Evolutionary conservation across 2,888 invertebrate species (phyloP).

Genomic region (Panopea generosa): DNA sequence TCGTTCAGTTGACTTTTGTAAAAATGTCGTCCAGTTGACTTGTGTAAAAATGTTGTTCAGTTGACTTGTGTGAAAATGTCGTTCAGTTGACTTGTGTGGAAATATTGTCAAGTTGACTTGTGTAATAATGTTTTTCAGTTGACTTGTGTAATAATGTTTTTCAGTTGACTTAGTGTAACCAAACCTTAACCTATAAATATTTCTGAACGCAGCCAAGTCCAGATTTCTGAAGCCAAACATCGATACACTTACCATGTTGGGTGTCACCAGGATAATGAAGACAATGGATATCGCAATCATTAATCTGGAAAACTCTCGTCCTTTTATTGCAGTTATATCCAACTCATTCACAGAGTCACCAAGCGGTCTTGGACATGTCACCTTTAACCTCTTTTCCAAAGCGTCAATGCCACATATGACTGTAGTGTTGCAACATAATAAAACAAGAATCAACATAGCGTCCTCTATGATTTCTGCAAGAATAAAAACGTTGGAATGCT

Average conservation of each 20-base stretch:
- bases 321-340: slow-evolving; percentile 42
- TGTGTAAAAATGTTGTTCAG: no score
- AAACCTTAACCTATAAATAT: no score
- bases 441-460: slow-evolving; percentile 33
- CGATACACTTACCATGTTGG: slow-evolving; percentile 53
- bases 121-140: no score
- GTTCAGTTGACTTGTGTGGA: no score
- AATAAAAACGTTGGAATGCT: slow-evolving; percentile 7
- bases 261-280: slow-evolving; percentile 46
- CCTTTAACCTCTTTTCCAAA: slow-evolving; percentile 53
- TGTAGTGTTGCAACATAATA: slow-evolving; percentile 53
- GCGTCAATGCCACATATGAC: slow-evolving; percentile 50
- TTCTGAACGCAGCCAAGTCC: no score
- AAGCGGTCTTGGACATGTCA: slow-evolving; percentile 37
- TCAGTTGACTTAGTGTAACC: no score
- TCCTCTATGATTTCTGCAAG: slow-evolving; percentile 49
- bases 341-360: slow-evolving; percentile 25
- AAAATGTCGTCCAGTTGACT: no score
- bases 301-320: slow-evolving; percentile 59
- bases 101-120: no score
- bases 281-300: slow-evolving; percentile 62
- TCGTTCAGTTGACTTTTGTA: no score
- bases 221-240: no score
- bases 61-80: no score
- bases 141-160: no score